Base-by-base conservation (phyloP, 2,797 vertebrate species). In the Hydrophis major region DNA sequence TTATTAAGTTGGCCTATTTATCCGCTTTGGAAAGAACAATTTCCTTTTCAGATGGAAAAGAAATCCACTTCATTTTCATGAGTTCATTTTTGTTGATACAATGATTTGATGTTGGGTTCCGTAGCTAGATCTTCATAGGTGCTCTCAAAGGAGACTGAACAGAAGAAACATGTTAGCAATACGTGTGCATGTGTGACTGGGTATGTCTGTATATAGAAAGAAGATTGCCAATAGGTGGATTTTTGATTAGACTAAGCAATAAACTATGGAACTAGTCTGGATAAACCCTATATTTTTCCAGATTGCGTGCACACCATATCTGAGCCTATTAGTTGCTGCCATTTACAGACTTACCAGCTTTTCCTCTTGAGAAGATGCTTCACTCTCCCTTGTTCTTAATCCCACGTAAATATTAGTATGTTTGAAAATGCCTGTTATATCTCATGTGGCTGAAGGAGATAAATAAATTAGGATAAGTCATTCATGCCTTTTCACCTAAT, bases 1-100 rank as follows among this genome's bases (percentile, higher is more conserved):
- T 96, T 97, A 97, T 97, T 97, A 97, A 97, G 96, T 95, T 97
- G 95, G 94, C 95, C 96, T 96, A 96, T 96, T 97, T 96, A 96
- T 96, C 95, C 95, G 96, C 94, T 97, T 96, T 97, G 96, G 96
- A 97, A 97, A 96, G 94, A 96, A 95, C 95, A 97, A 96, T 96
- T 97, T 97, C 95, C 95, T 96, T 96, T 97, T 91, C 95, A 95
- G 96, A 96, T 96, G 96, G 96, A 95, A 97, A 42, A 97, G 95
- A 96, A 94, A 94, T 95, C 94, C 95, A 47, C 37, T 96, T 97
- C 96, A 95, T 95, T 96, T 96, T 94, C 95, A 92, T 60, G 42
- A 11, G 56, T 88, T 56, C 57, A 12, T 53, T 66, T 83, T 8
- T 69, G 37, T 56, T n/a, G 63, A 22, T 27, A 14, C 47, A 28